Percentiles rank a stretch among this genome's conserved stretches.
These are phyloP conservation scores for Cremastinae sp. DNA, from an alignment of 2,888 invertebrate species.

Conservation along the genomic window DNA sequence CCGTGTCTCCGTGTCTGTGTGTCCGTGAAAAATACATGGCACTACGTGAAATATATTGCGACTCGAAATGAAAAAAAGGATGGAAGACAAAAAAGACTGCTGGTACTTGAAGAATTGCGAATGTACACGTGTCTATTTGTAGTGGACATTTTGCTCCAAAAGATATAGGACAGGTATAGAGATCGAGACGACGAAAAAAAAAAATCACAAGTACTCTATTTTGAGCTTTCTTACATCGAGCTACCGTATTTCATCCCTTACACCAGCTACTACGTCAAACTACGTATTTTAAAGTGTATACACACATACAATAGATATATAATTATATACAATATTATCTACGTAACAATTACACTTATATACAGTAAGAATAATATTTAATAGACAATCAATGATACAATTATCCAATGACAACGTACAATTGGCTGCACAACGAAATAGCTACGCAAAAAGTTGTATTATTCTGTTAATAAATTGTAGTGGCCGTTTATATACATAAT, in stretches of 20 bases:
- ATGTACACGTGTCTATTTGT: neutral
- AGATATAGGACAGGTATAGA: neutral
- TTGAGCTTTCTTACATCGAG: constrained; percentile 38
- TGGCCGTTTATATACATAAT: constrained; percentile 41
- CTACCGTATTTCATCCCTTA: constrained; percentile 48
- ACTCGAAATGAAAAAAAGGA: neutral
- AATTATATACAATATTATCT: constrained; percentile 18
- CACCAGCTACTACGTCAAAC: constrained; percentile 56
- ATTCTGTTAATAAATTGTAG: constrained; percentile 45
- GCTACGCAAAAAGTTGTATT: constrained; percentile 43
- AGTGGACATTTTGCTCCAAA: neutral
- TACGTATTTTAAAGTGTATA: constrained; percentile 36
- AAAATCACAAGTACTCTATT: constrained; percentile 2
- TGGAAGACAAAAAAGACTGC: constrained; percentile 2
- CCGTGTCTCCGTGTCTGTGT: constrained; percentile 29
- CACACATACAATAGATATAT: constrained; percentile 6
- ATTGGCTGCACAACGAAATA: constrained; percentile 50
- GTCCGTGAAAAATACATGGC: constrained; percentile 48
- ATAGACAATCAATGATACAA: constrained; percentile 37
- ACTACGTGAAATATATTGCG: constrained; percentile 46
- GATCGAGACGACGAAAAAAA: constrained; percentile 18
- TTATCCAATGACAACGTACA: constrained; percentile 36
- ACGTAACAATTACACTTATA: constrained; percentile 11
- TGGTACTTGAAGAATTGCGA: neutral
- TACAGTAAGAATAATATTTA: constrained; percentile 3